Base-by-base conservation (phyloP, 2,797 vertebrate species). In the Scolopax bukidnonensis region DNA sequence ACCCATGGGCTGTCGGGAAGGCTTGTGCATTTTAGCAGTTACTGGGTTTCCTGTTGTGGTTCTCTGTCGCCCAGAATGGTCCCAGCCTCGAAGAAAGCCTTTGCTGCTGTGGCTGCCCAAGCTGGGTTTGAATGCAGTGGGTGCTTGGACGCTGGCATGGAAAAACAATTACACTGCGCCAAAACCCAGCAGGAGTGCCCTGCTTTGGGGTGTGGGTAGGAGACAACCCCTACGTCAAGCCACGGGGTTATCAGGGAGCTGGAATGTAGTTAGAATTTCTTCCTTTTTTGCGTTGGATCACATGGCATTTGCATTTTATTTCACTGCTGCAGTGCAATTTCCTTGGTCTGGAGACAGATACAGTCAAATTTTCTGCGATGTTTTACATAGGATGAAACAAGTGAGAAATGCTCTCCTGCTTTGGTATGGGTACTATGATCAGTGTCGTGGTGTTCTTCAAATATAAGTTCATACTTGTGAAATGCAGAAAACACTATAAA, bases 41-140 rank as follows among this genome's bases (percentile, higher is more conserved):
- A 18, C 40, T 77, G 84, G 25, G 45, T 90, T 96, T 96, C 94
- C 95, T 96, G 88, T 93, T 95, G 91, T 54, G 94, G 90, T 89
- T 95, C 61, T 47, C 12, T 45, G 8, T 69, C 5, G 0, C 61
- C 45, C 84, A 45, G 41, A 75, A 41, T 4, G 67, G 64, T 64
- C 65, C 36, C 75, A 51, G 80, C 54, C 69, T 85, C 1, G 0
- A 53, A 84, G 81, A 83, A 54, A 0, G 6, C 40, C 47, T 56
- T 63, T 0, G 0, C 48, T 87, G 32, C 67, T 4, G 0, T 59
- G 45, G 12, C 64, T 70, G 47, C 84, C 69, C 8, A 14, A 1
- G 41, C 36, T 40, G 54, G 41, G 15, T 65, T 88, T 93, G 71
- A 70, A 56, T 60, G 53, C 69, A 82, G 40, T 28, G 5, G 9